Evolutionary conservation across 2,888 invertebrate species (phyloP).

Genomic region (Junonia oenone): DNA sequence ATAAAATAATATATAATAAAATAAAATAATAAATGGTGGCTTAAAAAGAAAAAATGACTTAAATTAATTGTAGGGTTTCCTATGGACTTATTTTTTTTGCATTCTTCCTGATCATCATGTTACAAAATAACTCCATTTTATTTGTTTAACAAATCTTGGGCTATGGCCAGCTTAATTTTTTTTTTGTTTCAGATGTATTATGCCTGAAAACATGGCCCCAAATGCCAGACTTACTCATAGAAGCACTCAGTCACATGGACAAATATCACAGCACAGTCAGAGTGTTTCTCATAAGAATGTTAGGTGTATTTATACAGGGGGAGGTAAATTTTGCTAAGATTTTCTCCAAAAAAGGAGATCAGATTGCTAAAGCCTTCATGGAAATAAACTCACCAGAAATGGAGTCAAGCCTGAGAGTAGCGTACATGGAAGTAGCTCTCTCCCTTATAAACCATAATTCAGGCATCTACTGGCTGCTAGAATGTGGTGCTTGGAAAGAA

Average conservation of each 20-base stretch:
- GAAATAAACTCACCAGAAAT: slow-evolving; percentile 52
- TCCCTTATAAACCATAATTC: slow-evolving; percentile 81
- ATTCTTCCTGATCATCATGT: no score
- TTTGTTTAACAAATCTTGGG: no score
- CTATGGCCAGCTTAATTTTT: slow-evolving; percentile 5
- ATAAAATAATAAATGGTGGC: no score
- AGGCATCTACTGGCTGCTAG: slow-evolving; percentile 83
- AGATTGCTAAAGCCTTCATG: slow-evolving; percentile 43
- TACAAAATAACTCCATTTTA: no score
- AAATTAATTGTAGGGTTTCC: no score
- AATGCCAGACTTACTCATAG: slow-evolving; percentile 48
- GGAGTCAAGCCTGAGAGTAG: slow-evolving; percentile 82
- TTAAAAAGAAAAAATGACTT: no score
- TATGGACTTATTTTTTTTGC: no score
- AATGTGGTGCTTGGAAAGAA: slow-evolving; percentile 82
- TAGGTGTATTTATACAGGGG: slow-evolving; percentile 78
- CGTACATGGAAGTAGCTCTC: slow-evolving; percentile 82
- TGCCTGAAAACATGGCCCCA: slow-evolving; percentile 44
- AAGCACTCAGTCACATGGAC: slow-evolving; percentile 43
- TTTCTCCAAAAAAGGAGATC: slow-evolving; percentile 52
- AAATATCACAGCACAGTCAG: slow-evolving; percentile 55
- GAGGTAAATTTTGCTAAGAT: slow-evolving; percentile 81
- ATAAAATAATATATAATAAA: no score
- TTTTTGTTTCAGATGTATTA: slow-evolving; percentile 52
- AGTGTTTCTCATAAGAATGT: slow-evolving; percentile 82